phyloP scores from a whole-genome alignment of 2,888 invertebrate genomes.

The Dicyrtoma fusca region DNA sequence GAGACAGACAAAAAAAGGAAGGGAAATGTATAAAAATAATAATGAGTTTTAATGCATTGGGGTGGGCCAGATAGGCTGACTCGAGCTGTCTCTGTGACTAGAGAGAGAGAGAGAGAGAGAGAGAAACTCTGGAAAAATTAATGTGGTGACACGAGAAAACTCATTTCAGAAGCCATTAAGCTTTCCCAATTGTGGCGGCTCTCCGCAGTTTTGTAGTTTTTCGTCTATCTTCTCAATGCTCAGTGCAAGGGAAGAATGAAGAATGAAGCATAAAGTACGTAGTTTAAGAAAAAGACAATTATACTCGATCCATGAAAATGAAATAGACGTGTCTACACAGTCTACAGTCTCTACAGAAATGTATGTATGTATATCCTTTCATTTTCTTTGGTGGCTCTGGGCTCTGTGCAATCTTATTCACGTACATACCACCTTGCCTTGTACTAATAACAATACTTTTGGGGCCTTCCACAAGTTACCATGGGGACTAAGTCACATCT shows the following conservation, averaged over 20 bases:
- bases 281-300: too few relatives aligned
- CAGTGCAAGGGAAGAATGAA: not conserved
- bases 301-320: too few relatives aligned
- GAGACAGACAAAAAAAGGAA: not conserved
- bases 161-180: slow-evolving; percentile 5
- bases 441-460: too few relatives aligned
- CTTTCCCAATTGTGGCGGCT: not conserved
- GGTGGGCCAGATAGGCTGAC: not conserved
- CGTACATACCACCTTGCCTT: too few relatives aligned
- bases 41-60: not conserved
- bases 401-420: too few relatives aligned
- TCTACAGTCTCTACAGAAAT: too few relatives aligned
- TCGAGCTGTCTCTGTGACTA: not conserved
- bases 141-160: slow-evolving; percentile 3
- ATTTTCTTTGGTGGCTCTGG: too few relatives aligned
- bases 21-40: not conserved
- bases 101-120: not conserved
- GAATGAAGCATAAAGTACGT: too few relatives aligned
- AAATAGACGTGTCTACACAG: too few relatives aligned
- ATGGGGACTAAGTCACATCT: too few relatives aligned
- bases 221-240: not conserved
- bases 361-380: too few relatives aligned
- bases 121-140: not conserved
- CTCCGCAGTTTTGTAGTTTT: not conserved
- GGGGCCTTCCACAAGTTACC: too few relatives aligned